Conservation (phyloP, 1,140 invertebrate species). For the Apis cerana region DNA sequence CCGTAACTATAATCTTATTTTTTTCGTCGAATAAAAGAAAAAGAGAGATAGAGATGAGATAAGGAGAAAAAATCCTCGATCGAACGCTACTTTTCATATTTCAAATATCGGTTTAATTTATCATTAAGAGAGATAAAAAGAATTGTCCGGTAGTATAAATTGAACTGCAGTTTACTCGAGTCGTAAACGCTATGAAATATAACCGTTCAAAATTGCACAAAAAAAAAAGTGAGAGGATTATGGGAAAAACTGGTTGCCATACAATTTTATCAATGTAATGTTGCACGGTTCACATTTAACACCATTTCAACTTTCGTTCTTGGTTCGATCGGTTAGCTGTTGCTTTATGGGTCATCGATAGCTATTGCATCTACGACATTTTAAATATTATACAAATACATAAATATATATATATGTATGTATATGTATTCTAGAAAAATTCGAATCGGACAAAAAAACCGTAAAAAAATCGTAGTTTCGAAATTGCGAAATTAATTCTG, state of each 20-base stretch:
- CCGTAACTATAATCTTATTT: too few species aligned
- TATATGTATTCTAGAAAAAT: neutral
- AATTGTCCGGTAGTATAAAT: too few species aligned
- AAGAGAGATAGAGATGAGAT: too few species aligned
- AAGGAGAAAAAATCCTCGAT: too few species aligned
- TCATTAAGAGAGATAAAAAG: too few species aligned
- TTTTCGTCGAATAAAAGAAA: too few species aligned
- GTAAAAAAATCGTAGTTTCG: neutral
- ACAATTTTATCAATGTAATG: slow-evolving; percentile 25
- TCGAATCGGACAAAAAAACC: neutral
- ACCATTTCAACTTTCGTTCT: slow-evolving; percentile 30
- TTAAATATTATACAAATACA: neutral
- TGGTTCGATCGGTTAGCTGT: slow-evolving; percentile 2
- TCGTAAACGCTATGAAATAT: too few species aligned
- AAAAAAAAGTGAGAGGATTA: neutral
- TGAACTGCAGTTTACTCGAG: too few species aligned
- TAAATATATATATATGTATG: too few species aligned
- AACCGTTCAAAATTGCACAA: neutral
- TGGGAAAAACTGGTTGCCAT: slow-evolving; percentile 46
- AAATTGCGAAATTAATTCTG: too few species aligned
- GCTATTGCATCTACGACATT: neutral
- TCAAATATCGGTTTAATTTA: too few species aligned
- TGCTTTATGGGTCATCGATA: neutral
- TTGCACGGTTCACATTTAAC: neutral
- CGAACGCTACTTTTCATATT: too few species aligned